A percentile compares a stretch with the other conserved stretches of the same genome.
These are phyloP conservation scores for Callaeas wilsoni DNA, from an alignment of 2,113 vertebrate genomes.

Conservation along the genomic window DNA sequence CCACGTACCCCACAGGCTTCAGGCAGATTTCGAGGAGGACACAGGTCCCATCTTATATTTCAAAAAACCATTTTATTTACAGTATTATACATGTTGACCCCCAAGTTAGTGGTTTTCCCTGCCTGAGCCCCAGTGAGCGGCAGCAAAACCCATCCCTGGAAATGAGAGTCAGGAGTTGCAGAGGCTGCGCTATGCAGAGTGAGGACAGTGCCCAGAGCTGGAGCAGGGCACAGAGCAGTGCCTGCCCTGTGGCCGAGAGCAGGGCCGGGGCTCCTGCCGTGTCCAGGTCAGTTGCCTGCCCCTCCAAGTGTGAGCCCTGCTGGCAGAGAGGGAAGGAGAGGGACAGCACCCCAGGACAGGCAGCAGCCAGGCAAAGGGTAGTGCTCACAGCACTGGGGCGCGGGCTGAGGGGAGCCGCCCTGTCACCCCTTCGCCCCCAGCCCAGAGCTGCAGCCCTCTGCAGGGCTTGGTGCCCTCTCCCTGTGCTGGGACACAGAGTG, in stretches of 20 bases:
- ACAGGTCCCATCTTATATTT: fast-evolving
- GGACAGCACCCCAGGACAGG: background rate
- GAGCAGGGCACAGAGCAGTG: background rate
- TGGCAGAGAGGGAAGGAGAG: background rate
- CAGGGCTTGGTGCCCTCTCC: background rate
- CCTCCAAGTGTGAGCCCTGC: background rate
- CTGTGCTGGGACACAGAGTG: background rate
- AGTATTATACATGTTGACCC: background rate
- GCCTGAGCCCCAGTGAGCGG: background rate
- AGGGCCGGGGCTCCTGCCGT: background rate
- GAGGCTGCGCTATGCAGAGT: fast-evolving
- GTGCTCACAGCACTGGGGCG: background rate
- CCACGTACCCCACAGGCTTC: fast-evolving
- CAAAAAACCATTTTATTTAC: conserved; percentile 66
- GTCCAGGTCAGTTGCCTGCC: fast-evolving
- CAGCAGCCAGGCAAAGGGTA: background rate
- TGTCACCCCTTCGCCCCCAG: fast-evolving
- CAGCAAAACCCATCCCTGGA: background rate
- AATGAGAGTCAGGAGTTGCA: background rate
- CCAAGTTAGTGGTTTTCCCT: background rate
- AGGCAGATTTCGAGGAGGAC: fast-evolving
- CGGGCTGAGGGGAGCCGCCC: background rate
- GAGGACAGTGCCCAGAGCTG: background rate
- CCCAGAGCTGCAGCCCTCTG: background rate
- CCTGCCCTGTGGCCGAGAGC: fast-evolving